A percentile compares a stretch with the other conserved stretches of the same genome.
Evolutionary conservation across 2,888 invertebrate species (phyloP).

Genomic region (Gari tellinella): DNA sequence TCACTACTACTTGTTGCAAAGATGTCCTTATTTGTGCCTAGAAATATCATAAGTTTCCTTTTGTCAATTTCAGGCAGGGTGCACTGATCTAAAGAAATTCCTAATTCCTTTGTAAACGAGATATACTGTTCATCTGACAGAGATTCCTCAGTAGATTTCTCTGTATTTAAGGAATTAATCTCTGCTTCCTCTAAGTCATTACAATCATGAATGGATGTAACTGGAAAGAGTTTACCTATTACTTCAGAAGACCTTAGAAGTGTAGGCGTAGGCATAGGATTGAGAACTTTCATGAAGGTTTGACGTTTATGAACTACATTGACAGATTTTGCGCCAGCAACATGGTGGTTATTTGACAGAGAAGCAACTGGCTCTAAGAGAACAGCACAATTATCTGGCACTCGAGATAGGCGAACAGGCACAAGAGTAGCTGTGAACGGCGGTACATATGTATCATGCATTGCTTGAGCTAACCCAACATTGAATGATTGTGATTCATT

Average conservation of each 20-base stretch:
- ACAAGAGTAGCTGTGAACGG: constrained; percentile 18
- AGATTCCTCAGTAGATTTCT: too few relatives aligned
- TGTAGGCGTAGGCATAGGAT: constrained; percentile 17
- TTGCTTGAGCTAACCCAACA: constrained; percentile 22
- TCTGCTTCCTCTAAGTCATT: too few relatives aligned
- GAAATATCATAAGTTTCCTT: constrained; percentile 5
- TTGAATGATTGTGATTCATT: too few relatives aligned
- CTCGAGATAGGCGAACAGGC: constrained; percentile 31
- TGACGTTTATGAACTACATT: constrained; percentile 2
- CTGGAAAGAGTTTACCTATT: constrained; percentile 26
- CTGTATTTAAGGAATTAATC: too few relatives aligned
- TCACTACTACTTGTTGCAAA: too few relatives aligned
- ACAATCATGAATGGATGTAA: too few relatives aligned
- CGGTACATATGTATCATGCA: not conserved
- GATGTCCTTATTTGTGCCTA: too few relatives aligned
- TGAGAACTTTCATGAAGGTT: constrained; percentile 27
- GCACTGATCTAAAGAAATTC: constrained; percentile 26
- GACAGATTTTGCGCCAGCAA: constrained; percentile 8
- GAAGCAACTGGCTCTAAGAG: constrained; percentile 22
- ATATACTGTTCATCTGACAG: not conserved
- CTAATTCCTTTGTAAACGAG: constrained; percentile 16
- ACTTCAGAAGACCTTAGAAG: constrained; percentile 3
- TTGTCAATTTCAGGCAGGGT: constrained; percentile 17
- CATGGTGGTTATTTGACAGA: constrained; percentile 9
- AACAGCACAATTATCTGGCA: constrained; percentile 3